phyloP scores from a whole-genome alignment of 2,113 vertebrate genomes.

The Lipotes vexillifer region DNA sequence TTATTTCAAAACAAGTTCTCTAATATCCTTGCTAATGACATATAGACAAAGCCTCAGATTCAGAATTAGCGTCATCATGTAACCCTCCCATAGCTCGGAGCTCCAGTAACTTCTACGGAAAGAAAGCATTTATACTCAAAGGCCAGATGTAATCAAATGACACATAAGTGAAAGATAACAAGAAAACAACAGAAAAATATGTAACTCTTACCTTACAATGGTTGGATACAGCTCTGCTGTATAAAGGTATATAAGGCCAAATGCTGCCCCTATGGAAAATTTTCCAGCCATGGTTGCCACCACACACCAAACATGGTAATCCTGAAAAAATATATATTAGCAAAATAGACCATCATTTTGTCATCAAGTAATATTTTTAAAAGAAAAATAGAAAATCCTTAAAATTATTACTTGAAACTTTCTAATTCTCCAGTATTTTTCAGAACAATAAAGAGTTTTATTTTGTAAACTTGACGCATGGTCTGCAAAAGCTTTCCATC shows the following conservation, averaged over 20 bases:
- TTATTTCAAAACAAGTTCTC: not conserved
- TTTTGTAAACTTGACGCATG: not conserved
- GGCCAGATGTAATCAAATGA: not conserved
- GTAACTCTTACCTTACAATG: slow-evolving; percentile 85
- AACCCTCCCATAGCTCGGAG: not conserved
- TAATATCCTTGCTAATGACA: not conserved
- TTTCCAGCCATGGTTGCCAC: slow-evolving; percentile 88
- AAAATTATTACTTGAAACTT: not conserved
- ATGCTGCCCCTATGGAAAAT: slow-evolving; percentile 90
- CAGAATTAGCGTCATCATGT: not conserved
- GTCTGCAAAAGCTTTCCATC: not conserved
- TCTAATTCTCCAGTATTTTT: not conserved
- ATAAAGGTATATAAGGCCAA: slow-evolving; percentile 93
- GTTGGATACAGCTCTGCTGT: slow-evolving; percentile 96
- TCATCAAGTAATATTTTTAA: not conserved
- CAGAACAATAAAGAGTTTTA: not conserved
- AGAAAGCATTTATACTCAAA: not conserved
- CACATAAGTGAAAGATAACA: not conserved
- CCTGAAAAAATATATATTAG: slow-evolving; percentile 62
- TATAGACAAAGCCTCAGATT: not conserved
- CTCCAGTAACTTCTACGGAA: not conserved
- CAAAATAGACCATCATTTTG: not conserved
- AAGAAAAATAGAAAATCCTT: not conserved
- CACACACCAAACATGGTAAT: slow-evolving; percentile 74
- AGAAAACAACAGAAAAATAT: not conserved